Evolutionary conservation across 2,113 vertebrate genomes (phyloP).

Genomic region (Seriola rivoliana): DNA sequence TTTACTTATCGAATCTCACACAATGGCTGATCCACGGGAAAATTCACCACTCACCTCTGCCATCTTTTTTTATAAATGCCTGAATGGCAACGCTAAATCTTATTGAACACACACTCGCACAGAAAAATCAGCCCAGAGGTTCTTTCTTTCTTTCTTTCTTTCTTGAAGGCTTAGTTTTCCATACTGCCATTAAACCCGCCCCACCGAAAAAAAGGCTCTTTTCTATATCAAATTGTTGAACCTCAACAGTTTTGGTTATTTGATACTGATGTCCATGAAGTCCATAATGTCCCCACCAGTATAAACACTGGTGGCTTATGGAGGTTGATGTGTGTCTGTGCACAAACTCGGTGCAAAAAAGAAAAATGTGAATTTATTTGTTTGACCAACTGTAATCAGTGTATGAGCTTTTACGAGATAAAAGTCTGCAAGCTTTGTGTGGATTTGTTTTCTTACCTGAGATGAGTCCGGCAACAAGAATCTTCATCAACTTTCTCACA

Average conservation of each 20-base stretch:
- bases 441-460: constrained; percentile 24
- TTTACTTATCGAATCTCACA: neutral
- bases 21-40: neutral
- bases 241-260: constrained; percentile 17
- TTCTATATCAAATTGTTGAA: constrained; percentile 24
- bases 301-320: constrained; percentile 1
- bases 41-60: neutral
- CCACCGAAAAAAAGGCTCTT: constrained; percentile 5
- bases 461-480: neutral
- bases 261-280: constrained; percentile 34
- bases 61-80: neutral
- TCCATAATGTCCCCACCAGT: constrained; percentile 2
- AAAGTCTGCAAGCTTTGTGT: constrained; percentile 36
- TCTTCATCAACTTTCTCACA: neutral
- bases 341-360: constrained; percentile 2
- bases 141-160: neutral
- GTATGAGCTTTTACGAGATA: constrained; percentile 55
- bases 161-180: neutral
- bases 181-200: constrained; percentile 5
- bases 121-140: neutral
- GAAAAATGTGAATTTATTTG: constrained; percentile 26
- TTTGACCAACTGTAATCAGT: constrained; percentile 54
- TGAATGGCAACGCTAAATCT: constrained; percentile 1
- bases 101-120: neutral
- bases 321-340: constrained; percentile 24